Evolutionary conservation across 2,888 invertebrate species (phyloP).

Genomic region (Stenoptilia bipunctidactyla): DNA sequence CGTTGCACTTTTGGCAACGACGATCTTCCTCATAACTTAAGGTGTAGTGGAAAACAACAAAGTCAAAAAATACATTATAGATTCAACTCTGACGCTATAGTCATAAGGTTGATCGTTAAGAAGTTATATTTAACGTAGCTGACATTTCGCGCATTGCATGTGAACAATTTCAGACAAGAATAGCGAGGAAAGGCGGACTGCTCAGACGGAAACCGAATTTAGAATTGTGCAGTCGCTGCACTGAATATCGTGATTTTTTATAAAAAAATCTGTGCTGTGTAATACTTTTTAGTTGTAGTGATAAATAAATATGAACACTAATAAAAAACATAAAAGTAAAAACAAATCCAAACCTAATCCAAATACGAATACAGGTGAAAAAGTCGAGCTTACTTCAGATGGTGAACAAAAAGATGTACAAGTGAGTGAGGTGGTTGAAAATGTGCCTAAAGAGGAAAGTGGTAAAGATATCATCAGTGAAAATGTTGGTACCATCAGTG

Average conservation of each 20-base stretch:
- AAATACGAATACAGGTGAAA: conserved; percentile 23
- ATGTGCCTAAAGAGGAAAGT: conserved; percentile 18
- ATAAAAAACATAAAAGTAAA: conserved; percentile 48
- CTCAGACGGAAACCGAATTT: conserved; percentile 51
- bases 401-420: conserved; percentile 13
- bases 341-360: conserved; percentile 31
- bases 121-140: conserved; percentile 13
- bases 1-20: conserved; percentile 33
- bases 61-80: conserved; percentile 1
- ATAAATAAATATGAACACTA: conserved; percentile 38
- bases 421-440: conserved; percentile 19
- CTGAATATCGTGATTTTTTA: conserved; percentile 14
- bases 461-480: conserved; percentile 28
- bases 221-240: conserved; percentile 41
- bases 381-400: conserved; percentile 18
- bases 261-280: neutral
- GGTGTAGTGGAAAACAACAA: conserved; percentile 13
- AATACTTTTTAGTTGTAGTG: conserved; percentile 1
- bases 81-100: conserved; percentile 12
- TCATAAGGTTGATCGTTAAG: no score
- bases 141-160: conserved; percentile 45
- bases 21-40: conserved; percentile 28
- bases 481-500: conserved; percentile 9
- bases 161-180: conserved; percentile 39
- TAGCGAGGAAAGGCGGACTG: conserved; percentile 45